These are phyloP conservation scores for Gallinago nigripennis DNA, from an alignment of 2,797 vertebrate genomes.

Conservation along the genomic window DNA sequence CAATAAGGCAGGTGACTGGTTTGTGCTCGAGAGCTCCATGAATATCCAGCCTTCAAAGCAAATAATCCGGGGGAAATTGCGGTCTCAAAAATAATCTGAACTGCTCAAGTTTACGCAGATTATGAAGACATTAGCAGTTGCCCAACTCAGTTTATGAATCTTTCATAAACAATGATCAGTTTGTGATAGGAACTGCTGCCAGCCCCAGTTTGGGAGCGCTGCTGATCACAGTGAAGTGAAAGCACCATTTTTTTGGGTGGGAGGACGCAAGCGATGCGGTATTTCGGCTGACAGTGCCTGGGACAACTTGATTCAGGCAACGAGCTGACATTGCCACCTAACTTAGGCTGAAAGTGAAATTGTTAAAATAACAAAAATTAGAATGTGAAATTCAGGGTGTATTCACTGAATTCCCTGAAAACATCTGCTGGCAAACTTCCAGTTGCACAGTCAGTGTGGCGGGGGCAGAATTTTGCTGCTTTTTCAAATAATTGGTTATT, in stretches of 20 bases:
- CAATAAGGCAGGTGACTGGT: background rate
- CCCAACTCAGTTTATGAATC: background rate
- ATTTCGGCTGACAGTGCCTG: background rate
- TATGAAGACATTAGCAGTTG: constrained; percentile 2
- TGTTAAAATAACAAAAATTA: background rate
- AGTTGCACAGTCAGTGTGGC: accelerated
- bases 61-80: background rate
- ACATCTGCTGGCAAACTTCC: background rate
- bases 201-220: background rate
- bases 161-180: constrained; percentile 22
- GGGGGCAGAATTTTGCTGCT: background rate
- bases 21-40: accelerated
- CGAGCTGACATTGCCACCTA: background rate
- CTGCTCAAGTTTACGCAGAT: background rate
- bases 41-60: background rate
- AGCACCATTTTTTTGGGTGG: background rate
- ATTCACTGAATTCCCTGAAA: background rate
- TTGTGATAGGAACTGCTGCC: background rate
- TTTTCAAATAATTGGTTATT: background rate
- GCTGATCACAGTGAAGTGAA: background rate
- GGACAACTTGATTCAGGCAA: background rate
- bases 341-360: background rate
- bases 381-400: background rate
- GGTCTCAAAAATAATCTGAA: background rate
- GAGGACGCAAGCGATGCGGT: background rate